Base-by-base conservation (phyloP, 2,888 invertebrate genomes). In the Phalangium opilio region DNA sequence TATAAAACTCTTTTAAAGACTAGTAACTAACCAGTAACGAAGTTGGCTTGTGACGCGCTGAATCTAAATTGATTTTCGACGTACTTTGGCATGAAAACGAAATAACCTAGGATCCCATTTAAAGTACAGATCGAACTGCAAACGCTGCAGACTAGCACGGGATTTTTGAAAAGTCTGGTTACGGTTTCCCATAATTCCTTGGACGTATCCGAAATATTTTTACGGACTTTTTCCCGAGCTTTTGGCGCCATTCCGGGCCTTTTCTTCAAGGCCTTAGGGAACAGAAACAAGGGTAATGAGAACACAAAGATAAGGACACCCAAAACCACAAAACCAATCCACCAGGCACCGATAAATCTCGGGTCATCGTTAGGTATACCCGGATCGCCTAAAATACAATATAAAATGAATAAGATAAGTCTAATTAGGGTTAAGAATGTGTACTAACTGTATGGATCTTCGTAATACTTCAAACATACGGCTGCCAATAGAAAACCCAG, bases 41-140 rank as follows among this genome's bases (percentile, higher is more conserved):
- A 69, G 15, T 77, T 79, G 14, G 80, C 79, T 46, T 69, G 70
- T 11, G 76, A 78, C 1, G 84, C 73, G 1, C 75, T 73, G 50
- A 74, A 73, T 53, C 74, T 72, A 61, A 77, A 83, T 61, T 81
- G 79, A 8, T 79, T 77, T 65, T 83, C 81, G 60, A 82, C 73
- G 62, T 81, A 80, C 61, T 81, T 82, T 8, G 78, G 76, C 57
- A 80, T 67, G 61, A 78, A 83, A 10, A 45, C 39, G 44, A 49
- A 47, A 40, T 51, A 53, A 11, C 51, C 53, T 43, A 50, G 48
- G 19, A 50, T 45, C 17, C 51, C 55, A 48, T 49, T 53, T 8
- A 51, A 45, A 35, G 46, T 45, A 41, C 50, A 50, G 21, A 32
- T 48, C 34, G 50, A 45, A 15, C 52, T 50, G 11, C 51, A 27